A percentile compares a stretch with the other conserved stretches of the same genome.
These are phyloP conservation scores for Spodoptera littoralis DNA, from an alignment of 2,888 invertebrate species.

Conservation along the genomic window DNA sequence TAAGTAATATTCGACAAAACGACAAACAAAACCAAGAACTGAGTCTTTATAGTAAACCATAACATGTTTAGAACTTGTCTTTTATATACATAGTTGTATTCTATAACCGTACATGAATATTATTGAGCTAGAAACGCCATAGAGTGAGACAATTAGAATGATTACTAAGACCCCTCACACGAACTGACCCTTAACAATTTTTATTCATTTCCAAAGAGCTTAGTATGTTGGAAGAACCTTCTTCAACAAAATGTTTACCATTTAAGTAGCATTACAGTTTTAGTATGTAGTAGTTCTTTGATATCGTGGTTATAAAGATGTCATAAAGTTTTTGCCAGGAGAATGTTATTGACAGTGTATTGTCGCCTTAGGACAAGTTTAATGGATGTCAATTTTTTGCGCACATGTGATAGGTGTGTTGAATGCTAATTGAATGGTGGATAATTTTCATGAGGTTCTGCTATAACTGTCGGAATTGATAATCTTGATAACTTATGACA, in stretches of 20 bases:
- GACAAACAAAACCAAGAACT: no score
- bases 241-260: constrained; percentile 8
- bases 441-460: constrained; percentile 35
- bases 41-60: no score
- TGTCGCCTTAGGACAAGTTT: constrained; percentile 9
- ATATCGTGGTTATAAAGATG: constrained; percentile 35
- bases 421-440: constrained; percentile 25
- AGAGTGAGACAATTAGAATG: no score
- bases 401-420: constrained; percentile 5
- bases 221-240: neutral
- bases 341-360: constrained; percentile 22
- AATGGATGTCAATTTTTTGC: constrained; percentile 31
- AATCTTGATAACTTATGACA: no score
- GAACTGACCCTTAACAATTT: neutral
- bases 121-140: no score
- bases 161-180: neutral
- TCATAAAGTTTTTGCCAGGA: constrained; percentile 29
- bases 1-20: no score
- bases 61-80: no score
- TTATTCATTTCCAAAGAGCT: neutral
- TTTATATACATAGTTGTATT: no score
- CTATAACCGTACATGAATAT: no score
- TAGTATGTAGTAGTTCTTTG: neutral
- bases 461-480: no score
- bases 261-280: constrained; percentile 9